phyloP scores from a whole-genome alignment of 2,113 vertebrate species.

The Polyodon spathula region DNA sequence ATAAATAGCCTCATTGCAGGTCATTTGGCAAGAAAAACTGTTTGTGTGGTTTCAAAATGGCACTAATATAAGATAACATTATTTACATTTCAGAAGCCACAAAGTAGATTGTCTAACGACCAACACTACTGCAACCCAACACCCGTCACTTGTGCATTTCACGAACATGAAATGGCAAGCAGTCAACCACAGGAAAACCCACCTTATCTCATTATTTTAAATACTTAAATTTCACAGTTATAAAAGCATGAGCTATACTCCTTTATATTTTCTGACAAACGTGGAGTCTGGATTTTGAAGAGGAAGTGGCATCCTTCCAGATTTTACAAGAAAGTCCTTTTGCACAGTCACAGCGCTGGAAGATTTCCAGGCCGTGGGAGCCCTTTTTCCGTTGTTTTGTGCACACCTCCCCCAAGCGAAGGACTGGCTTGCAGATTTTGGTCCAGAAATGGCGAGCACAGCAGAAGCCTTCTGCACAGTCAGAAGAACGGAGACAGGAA shows the following conservation, averaged over 20 bases:
- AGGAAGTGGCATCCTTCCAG: slow-evolving; percentile 93
- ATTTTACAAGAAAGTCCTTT: slow-evolving; percentile 92
- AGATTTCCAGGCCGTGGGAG: slow-evolving; percentile 83
- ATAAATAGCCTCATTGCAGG: slow-evolving; percentile 2
- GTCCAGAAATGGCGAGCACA: slow-evolving; percentile 95
- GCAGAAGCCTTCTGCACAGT: slow-evolving; percentile 81
- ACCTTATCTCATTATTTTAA: background rate
- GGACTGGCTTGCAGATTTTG: slow-evolving; percentile 93
- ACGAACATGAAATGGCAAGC: background rate
- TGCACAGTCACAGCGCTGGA: slow-evolving; percentile 91
- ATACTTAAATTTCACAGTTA: slow-evolving; percentile 6
- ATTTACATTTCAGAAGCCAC: background rate
- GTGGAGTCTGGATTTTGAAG: slow-evolving; percentile 90
- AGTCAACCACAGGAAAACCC: slow-evolving; percentile 5
- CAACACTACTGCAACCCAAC: background rate
- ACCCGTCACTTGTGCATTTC: background rate
- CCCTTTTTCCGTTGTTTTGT: slow-evolving; percentile 89
- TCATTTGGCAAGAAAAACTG: background rate
- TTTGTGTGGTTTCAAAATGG: background rate
- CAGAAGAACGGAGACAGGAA: slow-evolving; percentile 79
- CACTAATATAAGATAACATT: background rate
- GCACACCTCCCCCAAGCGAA: slow-evolving; percentile 84
- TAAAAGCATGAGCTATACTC: background rate
- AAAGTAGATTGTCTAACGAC: background rate
- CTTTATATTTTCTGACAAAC: slow-evolving; percentile 90